Base-by-base conservation (phyloP, 37 sponge, comb jelly and placozoan species). In the Aplysina aerophoba region DNA sequence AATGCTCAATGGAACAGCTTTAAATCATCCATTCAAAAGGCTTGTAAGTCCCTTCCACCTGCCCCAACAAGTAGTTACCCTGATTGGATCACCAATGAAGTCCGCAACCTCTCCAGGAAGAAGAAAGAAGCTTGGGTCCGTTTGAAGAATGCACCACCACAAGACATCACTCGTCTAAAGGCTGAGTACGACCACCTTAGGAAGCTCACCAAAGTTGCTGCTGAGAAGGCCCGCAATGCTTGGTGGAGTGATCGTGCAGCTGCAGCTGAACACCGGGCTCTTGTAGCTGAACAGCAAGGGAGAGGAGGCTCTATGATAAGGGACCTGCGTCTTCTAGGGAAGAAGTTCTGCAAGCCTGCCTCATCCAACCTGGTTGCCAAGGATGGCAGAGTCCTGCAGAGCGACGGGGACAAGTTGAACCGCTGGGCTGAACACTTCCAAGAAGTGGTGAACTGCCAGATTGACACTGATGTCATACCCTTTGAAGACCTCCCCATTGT, bases 141-240 rank as follows among this genome's bases (percentile, higher is more conserved):
- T 65, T 65, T 65, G 66, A 65, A 65, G 66, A 65, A 65, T 65
- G 66, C 66, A 65, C 13, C 12, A 8, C 22, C 66, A 30, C 66
- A 65, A 65, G 66, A 65, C 17, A 57, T 16, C 66, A 12, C 66
- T 65, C 22, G 66, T 20, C 66, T 65, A n/a, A 36, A 74, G 77
- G 35, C 40, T 36, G 40, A 36, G 38, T 36, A 74, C 77, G 21
- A 40, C 65, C 65, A 85, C 77, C 77, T 85, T 62, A 56, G 73
- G 66, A 65, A 65, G 66, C 66, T 65, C 66, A 65, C 66, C 66
- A 65, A 65, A 65, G 66, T 65, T 65, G 66, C 66, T 30, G 66
- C 22, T 65, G 66, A 65, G 22, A 65, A 65, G 66, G 66, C 66
- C 27, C 22, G 22, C 22, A 65, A 65, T 30, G 22, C 22, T 11